A percentile compares a stretch with the other conserved stretches of the same genome.
phyloP scores from a whole-genome alignment of 2,888 invertebrate species.

The Dryobota labecula region DNA sequence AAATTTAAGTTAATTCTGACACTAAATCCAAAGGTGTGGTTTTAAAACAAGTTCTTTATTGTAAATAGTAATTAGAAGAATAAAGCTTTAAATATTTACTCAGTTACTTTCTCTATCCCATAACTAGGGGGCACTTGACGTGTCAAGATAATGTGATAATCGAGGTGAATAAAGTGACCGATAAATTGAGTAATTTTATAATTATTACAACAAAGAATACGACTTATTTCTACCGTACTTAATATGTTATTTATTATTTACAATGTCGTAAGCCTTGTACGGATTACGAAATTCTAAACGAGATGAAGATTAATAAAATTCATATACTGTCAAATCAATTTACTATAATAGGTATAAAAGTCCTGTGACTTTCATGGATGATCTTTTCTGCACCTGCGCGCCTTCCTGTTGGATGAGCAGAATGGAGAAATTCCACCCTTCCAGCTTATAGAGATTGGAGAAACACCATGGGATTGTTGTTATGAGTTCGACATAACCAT shows the following conservation, averaged over 20 bases:
- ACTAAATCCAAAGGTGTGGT: slow-evolving; percentile 25
- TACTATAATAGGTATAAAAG: background rate
- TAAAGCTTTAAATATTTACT: slow-evolving; percentile 21
- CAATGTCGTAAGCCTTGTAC: background rate
- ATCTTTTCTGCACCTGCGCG: background rate
- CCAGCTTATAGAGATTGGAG: background rate
- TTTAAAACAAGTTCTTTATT: background rate
- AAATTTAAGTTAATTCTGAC: background rate
- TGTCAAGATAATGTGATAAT: background rate
- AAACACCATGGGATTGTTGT: background rate
- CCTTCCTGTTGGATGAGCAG: background rate
- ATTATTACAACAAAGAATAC: background rate
- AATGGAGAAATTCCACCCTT: background rate
- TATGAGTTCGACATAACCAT: too few species aligned
- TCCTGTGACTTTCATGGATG: background rate
- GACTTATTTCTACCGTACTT: background rate
- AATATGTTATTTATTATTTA: background rate
- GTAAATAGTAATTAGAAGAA: slow-evolving; percentile 22
- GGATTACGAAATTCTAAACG: background rate
- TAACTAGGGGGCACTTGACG: background rate
- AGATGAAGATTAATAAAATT: background rate
- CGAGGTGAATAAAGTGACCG: background rate
- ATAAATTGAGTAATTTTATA: background rate
- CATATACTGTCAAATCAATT: background rate
- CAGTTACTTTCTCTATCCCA: background rate